Percentiles rank a stretch among this genome's conserved stretches.
Conservation (phyloP, 2,797 vertebrate genomes). For the Chaetodon trifasciatus region DNA sequence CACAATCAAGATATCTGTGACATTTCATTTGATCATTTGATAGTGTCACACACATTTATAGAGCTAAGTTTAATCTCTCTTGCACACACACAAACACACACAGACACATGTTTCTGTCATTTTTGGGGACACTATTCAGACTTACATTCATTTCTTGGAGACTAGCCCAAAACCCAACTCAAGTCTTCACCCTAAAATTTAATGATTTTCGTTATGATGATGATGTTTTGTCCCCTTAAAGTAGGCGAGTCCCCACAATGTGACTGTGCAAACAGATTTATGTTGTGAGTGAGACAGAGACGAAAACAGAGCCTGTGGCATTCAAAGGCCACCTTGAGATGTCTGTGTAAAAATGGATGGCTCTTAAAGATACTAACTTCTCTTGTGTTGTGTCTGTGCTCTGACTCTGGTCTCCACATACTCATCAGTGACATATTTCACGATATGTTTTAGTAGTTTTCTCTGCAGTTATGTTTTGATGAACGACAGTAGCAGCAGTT, state of each 20-base stretch:
- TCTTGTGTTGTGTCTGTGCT: neutral
- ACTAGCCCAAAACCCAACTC: too few species aligned
- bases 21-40: conserved; percentile 7
- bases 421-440: neutral
- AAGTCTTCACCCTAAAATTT: too few species aligned
- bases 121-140: too few species aligned
- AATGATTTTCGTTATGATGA: too few species aligned
- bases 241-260: too few species aligned
- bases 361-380: neutral
- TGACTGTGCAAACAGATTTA: too few species aligned
- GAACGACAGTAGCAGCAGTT: neutral
- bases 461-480: neutral
- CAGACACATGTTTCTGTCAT: neutral
- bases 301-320: neutral
- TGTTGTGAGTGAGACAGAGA: too few species aligned
- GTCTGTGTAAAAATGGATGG: neutral
- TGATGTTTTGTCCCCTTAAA: too few species aligned
- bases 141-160: too few species aligned
- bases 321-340: neutral
- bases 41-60: conserved; percentile 2
- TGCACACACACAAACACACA: neutral
- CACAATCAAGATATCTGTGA: neutral
- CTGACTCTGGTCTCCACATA: neutral
- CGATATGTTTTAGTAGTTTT: neutral
- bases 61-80: neutral